Evolutionary conservation across 2,888 invertebrate species (phyloP), one percentile per base, ranked within the genome.

Genomic region (Plemyria rubiginata): DNA sequence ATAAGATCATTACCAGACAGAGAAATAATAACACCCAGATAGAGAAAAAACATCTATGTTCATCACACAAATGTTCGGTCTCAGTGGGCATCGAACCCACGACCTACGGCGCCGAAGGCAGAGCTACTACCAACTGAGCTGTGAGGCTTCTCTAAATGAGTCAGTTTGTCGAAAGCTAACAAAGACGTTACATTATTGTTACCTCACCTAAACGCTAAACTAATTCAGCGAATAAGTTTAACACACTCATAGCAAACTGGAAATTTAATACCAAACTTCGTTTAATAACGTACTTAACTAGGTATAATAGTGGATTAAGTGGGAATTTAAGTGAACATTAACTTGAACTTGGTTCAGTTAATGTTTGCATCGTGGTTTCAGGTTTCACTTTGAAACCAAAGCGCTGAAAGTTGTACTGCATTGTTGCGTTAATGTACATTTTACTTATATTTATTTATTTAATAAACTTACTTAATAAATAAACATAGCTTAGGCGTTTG

Each of bases 281-380:
- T 69, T 69, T 70, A 70, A 69, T 70, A 68, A 66, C 65, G 57
- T 66, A 67, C 68, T 71, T 68, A 70, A 57, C 65, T 61, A 54
- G 52, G 66, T 65, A 60, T 72, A 68, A 70, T 70, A 72, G 67
- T 61, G 68, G 72, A 71, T 74, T 69, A 72, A 70, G 66, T 66
- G 64, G 38, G 62, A 68, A 57, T 70, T 65, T 68, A 68, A 67
- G 65, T 70, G 51, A 46, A 54, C 52, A 54, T 61, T 62, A 60
- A 70, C 65, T 71, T 69, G 41, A 66, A 71, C 54, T 59, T 53
- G 56, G 57, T 54, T 67, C 45, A 41, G 53, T 53, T 67, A 65
- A 67, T 67, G 66, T 67, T 70, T 65, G 58, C 48, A 11, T 28
- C 28, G 60, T 40, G 66, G 67, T 66, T 65, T 63, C 49, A 60